Evolutionary conservation across 2,797 vertebrate species (phyloP), one percentile per base, ranked within the genome.

Genomic region (Schizothorax lantsangensis): DNA sequence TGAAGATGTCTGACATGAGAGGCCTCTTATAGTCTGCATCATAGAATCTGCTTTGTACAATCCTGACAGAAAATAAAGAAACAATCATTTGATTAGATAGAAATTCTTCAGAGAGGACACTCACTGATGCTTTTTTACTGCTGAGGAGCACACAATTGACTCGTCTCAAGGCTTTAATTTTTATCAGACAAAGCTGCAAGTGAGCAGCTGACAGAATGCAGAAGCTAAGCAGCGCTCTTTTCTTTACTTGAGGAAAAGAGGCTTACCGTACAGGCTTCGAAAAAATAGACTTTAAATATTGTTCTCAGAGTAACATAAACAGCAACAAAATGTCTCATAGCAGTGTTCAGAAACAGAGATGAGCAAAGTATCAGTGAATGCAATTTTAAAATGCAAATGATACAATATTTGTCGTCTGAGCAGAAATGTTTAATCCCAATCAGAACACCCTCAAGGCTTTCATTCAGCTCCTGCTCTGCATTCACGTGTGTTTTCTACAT

Each of bases 331-430:
- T 12, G 15, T 43, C 26, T 64, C 43, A 77, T 14, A 57, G n/a
- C 0, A 11, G 6, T 1, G 36, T 33, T 72, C 47, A 82, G 66
- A 43, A 82, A 82, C 66, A 26, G 9, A 40, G n/a, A 57, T 72
- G 19, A 45, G 38, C 57, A 84, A 73, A 77, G 36, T n/a, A 78
- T 59, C 38, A 40, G 78, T 66, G 33, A 17, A 69, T 43, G 74
- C 64, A 57, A 54, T 79, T 84, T 77, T 38, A 1, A 79, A 85
- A 69, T 79, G 84, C 64, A 85, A 85, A 69, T 85, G 62, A n/a
- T 62, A 21, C 33, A 78, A 71, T 57, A 57, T 85, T 33, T 7
- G 7, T 47, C 6, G 10, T 79, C 57, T 23, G 33, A 54, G 10
- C 45, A 57, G 45, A 57, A 57, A 79, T 40, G 59, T 47, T 78